A percentile compares a stretch with the other conserved stretches of the same genome.
phyloP scores from a whole-genome alignment of 2,888 invertebrate genomes.

The Drosophila algonquin region DNA sequence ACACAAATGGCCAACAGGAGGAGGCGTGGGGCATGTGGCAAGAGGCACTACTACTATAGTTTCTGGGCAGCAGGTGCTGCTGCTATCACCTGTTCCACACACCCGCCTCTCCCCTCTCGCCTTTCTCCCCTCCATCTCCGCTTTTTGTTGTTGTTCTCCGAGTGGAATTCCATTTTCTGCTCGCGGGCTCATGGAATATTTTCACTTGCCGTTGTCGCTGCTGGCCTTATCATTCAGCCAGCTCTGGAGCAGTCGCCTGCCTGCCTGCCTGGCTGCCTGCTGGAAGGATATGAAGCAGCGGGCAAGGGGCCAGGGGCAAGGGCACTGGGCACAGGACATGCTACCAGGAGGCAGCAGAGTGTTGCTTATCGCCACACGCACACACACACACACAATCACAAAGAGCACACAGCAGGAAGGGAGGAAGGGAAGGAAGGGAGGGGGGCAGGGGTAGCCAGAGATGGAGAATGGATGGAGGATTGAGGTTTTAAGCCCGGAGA shows the following conservation, averaged over 20 bases:
- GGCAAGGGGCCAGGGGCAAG: neutral
- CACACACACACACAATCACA: conserved; percentile 33
- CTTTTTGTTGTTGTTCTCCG: conserved; percentile 20
- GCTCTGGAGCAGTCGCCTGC: conserved; percentile 22
- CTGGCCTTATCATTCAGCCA: conserved; percentile 71
- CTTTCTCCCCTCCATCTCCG: neutral
- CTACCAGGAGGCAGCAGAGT: conserved; percentile 58
- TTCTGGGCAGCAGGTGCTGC: conserved; percentile 29
- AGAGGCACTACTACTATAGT: conserved; percentile 24
- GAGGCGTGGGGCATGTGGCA: neutral
- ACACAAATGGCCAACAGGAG: conserved; percentile 8
- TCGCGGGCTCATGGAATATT: conserved; percentile 61
- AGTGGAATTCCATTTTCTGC: conserved; percentile 48
- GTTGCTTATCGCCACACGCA: conserved; percentile 66
- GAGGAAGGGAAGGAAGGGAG: neutral
- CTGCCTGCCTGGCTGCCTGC: conserved; percentile 7
- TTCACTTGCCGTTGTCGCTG: conserved; percentile 68
- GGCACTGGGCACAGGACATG: conserved; percentile 18
- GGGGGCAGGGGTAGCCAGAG: neutral
- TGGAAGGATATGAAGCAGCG: conserved; percentile 18
- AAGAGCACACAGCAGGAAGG: conserved; percentile 17
- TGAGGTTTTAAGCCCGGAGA: conserved; percentile 36
- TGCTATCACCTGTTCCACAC: conserved; percentile 26
- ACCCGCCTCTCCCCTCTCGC: neutral
- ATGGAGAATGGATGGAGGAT: conserved; percentile 6